Percentiles rank a stretch among this genome's conserved stretches.
phyloP scores from a whole-genome alignment of 2,113 vertebrate genomes.

The Strix uralensis region DNA sequence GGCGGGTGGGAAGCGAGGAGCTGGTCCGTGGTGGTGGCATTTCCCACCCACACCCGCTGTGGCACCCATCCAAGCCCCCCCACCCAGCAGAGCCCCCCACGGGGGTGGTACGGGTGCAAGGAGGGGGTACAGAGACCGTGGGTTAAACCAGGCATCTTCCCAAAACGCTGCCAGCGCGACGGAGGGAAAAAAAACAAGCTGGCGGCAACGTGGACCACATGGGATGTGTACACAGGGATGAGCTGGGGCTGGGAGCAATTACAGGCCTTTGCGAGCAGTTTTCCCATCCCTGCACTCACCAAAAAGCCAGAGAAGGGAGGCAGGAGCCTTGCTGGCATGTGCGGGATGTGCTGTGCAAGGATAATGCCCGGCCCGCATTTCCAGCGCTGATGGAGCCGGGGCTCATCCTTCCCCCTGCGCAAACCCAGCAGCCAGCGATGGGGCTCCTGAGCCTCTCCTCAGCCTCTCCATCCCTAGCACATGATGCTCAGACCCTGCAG shows the following conservation, averaged over 20 bases:
- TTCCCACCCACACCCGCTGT: neutral
- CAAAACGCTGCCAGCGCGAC: neutral
- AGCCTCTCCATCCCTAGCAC: neutral
- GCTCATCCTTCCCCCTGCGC: neutral
- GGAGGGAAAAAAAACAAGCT: neutral
- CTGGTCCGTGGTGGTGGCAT: too few relatives aligned
- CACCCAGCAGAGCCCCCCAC: neutral
- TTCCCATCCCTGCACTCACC: neutral
- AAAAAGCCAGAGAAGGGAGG: neutral
- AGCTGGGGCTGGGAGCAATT: neutral
- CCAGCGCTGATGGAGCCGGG: neutral
- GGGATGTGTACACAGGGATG: accelerated
- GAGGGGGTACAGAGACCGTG: neutral
- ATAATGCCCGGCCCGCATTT: neutral
- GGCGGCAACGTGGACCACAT: accelerated
- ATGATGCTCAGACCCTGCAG: accelerated
- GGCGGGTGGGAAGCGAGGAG: neutral
- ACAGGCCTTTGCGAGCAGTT: neutral
- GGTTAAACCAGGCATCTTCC: neutral
- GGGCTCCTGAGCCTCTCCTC: neutral
- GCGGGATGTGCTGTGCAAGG: neutral
- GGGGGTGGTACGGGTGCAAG: neutral
- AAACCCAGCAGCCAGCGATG: neutral
- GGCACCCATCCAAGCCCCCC: neutral
- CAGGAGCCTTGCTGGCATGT: neutral